These are phyloP conservation scores for Takifugu bimaculatus DNA, from an alignment of 2,113 vertebrate species.

Conservation along the genomic window DNA sequence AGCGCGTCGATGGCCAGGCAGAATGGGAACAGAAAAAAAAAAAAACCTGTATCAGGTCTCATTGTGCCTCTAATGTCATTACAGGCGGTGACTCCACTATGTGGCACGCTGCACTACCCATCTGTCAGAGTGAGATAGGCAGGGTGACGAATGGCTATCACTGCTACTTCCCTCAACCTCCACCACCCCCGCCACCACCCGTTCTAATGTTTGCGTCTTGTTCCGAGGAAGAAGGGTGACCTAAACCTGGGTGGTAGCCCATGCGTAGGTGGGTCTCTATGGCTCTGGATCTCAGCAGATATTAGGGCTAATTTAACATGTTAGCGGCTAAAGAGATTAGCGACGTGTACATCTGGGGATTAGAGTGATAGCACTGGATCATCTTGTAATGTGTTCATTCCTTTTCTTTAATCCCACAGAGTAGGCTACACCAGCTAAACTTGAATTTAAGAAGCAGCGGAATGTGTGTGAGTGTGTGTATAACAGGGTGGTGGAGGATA, in stretches of 20 bases:
- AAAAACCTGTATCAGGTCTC: constrained; percentile 62
- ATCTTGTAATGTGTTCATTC: constrained; percentile 69
- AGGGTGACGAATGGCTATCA: constrained; percentile 73
- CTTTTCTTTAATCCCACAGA: constrained; percentile 27
- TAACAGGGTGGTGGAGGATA: constrained; percentile 44
- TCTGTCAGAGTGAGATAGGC: constrained; percentile 73
- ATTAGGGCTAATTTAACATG: constrained; percentile 73
- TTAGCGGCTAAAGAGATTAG: constrained; percentile 75
- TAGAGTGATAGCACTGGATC: constrained; percentile 70
- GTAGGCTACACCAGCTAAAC: constrained; percentile 40
- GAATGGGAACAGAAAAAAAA: constrained; percentile 42
- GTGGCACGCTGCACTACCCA: constrained; percentile 61
- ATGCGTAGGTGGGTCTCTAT: constrained; percentile 65
- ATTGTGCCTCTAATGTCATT: constrained; percentile 79
- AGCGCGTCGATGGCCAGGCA: constrained; percentile 54
- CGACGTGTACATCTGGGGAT: constrained; percentile 72
- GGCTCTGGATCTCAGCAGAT: constrained; percentile 60
- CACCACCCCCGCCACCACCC: constrained; percentile 32
- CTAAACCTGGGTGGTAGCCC: constrained; percentile 70
- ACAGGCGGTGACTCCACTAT: constrained; percentile 70
- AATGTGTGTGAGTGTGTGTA: constrained; percentile 24
- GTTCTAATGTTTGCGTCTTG: constrained; percentile 52
- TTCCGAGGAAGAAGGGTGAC: constrained; percentile 63
- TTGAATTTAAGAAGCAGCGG: constrained; percentile 48
- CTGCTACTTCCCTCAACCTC: constrained; percentile 51